Conservation (phyloP, 2,888 invertebrate genomes). For the Agrypnus murinus region DNA sequence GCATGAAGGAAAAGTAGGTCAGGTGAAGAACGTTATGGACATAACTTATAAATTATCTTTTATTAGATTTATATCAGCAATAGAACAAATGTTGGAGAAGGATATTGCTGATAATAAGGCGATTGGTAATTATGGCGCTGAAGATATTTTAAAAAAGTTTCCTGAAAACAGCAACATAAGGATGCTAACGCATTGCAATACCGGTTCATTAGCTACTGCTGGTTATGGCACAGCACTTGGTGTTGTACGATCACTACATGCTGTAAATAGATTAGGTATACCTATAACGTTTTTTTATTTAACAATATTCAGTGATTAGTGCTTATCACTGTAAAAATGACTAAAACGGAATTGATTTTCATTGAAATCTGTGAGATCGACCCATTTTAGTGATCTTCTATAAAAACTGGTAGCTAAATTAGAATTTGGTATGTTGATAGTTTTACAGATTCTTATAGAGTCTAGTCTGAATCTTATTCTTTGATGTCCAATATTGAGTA, state of each 20-base stretch:
- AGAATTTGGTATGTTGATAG: too few relatives aligned
- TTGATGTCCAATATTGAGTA: too few relatives aligned
- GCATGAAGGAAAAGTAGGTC: slow-evolving; percentile 82
- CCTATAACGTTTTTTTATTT: too few relatives aligned
- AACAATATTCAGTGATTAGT: too few relatives aligned
- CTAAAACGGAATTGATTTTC: too few relatives aligned
- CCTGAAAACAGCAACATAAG: slow-evolving; percentile 78
- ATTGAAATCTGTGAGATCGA: too few relatives aligned
- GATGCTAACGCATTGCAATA: slow-evolving; percentile 97
- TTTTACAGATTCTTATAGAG: too few relatives aligned
- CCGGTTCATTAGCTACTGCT: slow-evolving; percentile 97
- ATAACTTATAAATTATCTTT: background rate
- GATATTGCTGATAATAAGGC: slow-evolving; percentile 92
- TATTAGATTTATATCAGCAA: slow-evolving; percentile 82
- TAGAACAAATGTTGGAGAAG: slow-evolving; percentile 88
- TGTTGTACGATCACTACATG: slow-evolving; percentile 90
- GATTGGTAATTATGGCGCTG: slow-evolving; percentile 89
- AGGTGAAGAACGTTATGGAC: background rate
- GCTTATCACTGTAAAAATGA: too few relatives aligned
- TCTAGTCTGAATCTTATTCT: too few relatives aligned
- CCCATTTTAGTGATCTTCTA: too few relatives aligned
- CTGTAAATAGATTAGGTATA: slow-evolving; percentile 81
- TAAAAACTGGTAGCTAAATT: too few relatives aligned
- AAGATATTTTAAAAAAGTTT: slow-evolving; percentile 79
- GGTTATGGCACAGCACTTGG: slow-evolving; percentile 99